phyloP scores from a whole-genome alignment of 2,797 vertebrate genomes.

The Xiphophorus birchmanni region DNA sequence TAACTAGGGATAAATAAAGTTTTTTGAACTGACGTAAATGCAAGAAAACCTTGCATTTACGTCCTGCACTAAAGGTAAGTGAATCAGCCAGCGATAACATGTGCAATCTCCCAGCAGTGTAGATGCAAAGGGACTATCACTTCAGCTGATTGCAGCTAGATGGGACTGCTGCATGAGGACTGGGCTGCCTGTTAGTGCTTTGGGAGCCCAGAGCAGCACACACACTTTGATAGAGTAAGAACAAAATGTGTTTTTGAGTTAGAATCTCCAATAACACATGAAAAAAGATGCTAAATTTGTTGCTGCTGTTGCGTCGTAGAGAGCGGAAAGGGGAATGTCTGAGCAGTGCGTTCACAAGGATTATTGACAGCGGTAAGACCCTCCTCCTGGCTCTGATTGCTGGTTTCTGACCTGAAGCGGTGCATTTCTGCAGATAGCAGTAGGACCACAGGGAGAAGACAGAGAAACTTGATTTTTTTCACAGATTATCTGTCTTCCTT shows the following conservation, averaged over 20 bases:
- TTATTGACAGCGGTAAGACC: too few species aligned
- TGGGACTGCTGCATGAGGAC: background rate
- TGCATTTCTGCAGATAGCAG: too few species aligned
- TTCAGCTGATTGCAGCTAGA: background rate
- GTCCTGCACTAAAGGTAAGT: background rate
- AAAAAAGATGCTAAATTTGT: background rate
- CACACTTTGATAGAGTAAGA: background rate
- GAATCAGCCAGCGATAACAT: background rate
- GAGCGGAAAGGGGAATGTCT: too few species aligned
- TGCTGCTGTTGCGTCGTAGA: background rate
- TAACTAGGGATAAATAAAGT: too few species aligned
- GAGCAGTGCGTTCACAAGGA: too few species aligned
- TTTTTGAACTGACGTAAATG: background rate
- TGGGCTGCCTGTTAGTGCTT: background rate
- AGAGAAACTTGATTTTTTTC: too few species aligned
- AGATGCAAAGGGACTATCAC: background rate
- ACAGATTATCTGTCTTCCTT: too few species aligned
- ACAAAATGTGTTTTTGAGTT: background rate
- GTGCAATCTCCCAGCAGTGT: background rate
- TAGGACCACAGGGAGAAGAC: too few species aligned
- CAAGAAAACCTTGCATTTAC: background rate
- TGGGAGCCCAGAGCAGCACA: background rate
- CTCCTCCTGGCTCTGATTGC: too few species aligned
- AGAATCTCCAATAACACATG: background rate
- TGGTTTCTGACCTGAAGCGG: too few species aligned